Conservation (phyloP, 2,113 vertebrate species). For the Pica pica region DNA sequence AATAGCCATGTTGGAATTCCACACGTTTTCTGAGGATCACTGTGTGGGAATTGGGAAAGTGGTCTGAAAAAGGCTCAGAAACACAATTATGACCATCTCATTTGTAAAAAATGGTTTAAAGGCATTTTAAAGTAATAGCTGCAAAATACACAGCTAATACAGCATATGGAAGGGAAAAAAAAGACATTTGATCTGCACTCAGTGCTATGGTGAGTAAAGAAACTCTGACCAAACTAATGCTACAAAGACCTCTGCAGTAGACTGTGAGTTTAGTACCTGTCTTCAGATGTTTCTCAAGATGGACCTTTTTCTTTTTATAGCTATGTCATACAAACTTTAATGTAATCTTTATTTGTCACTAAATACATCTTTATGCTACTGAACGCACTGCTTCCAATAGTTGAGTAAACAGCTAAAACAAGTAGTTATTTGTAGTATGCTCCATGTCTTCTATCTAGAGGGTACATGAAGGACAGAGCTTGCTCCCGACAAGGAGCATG, state of each 20-base stretch:
- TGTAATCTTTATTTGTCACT: neutral
- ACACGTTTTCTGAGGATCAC: neutral
- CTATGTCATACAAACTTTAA: neutral
- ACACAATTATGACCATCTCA: neutral
- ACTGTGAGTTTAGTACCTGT: neutral
- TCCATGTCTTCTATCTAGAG: neutral
- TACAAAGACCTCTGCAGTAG: neutral
- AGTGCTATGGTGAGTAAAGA: neutral
- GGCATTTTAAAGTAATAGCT: neutral
- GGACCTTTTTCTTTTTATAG: neutral
- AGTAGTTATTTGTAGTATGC: neutral
- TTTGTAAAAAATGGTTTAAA: neutral
- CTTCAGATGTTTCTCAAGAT: neutral
- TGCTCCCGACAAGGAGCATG: rapidly evolving
- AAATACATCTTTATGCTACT: neutral
- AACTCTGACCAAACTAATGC: neutral
- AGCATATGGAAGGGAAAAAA: neutral
- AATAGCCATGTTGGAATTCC: neutral
- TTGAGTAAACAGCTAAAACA: neutral
- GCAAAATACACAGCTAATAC: neutral
- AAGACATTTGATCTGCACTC: neutral
- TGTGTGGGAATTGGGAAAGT: neutral
- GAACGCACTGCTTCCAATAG: neutral
- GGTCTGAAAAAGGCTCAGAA: neutral
- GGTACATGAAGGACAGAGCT: rapidly evolving